Evolutionary conservation across 2,113 vertebrate genomes (phyloP).

Genomic region (Microcebus ravelobensis): DNA sequence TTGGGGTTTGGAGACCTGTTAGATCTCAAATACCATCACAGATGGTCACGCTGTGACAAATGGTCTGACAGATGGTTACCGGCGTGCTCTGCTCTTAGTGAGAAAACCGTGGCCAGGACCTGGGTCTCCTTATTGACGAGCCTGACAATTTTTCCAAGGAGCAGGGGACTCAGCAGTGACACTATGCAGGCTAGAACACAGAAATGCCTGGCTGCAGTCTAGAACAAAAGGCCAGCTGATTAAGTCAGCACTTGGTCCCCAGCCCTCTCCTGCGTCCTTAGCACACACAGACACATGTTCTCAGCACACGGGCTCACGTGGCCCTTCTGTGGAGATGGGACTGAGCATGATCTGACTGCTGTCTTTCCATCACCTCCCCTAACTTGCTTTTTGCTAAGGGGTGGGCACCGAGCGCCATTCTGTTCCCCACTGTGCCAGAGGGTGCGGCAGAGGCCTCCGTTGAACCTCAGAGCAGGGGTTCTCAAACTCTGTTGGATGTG

Average conservation of each 20-base stretch:
- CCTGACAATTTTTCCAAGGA: background rate
- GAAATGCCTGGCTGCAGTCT: background rate
- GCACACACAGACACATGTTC: background rate
- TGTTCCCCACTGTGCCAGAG: background rate
- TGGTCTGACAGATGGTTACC: no score
- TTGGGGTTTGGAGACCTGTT: background rate
- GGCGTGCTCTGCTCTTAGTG: background rate
- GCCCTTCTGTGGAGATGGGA: background rate
- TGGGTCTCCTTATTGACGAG: background rate
- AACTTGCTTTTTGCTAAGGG: background rate
- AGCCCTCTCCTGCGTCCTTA: background rate
- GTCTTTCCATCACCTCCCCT: background rate
- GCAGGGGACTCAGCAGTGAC: background rate
- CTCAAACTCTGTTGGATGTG: background rate
- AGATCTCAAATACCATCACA: background rate
- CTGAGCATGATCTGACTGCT: background rate
- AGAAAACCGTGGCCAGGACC: background rate
- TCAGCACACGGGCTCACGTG: accelerated
- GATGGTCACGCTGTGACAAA: background rate
- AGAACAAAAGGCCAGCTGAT: background rate
- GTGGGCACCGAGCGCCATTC: background rate
- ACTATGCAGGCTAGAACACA: background rate
- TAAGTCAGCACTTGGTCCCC: background rate
- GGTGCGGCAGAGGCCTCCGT: background rate
- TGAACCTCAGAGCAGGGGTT: background rate